Conservation (phyloP, 2,113 vertebrate genomes). For the Calyptomena viridis region DNA sequence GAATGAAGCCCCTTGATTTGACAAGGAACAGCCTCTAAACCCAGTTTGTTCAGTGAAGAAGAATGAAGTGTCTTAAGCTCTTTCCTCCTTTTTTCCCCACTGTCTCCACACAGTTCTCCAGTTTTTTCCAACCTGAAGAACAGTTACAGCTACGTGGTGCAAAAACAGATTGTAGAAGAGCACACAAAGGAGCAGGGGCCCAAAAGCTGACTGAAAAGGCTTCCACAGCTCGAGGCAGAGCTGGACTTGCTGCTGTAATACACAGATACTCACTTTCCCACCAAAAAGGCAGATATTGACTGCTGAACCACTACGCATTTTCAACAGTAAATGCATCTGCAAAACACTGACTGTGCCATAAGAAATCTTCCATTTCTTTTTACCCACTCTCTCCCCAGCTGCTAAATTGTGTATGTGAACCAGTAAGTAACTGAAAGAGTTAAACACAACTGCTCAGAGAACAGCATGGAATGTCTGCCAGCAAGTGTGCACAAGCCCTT, state of each 20-base stretch:
- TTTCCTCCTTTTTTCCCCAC: accelerated
- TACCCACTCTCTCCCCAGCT: accelerated
- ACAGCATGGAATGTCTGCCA: neutral
- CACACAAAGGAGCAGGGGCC: neutral
- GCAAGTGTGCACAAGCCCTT: neutral
- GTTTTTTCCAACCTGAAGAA: neutral
- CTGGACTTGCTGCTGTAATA: neutral
- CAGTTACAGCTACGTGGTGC: neutral
- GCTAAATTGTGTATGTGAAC: neutral
- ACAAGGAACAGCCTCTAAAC: neutral
- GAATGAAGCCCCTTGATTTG: neutral
- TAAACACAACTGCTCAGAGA: neutral
- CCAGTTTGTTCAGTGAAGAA: neutral
- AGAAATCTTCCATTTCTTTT: neutral
- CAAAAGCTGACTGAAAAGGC: neutral
- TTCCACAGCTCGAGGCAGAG: neutral
- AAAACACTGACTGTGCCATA: neutral
- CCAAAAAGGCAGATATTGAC: neutral
- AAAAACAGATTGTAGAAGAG: neutral
- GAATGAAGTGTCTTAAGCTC: neutral
- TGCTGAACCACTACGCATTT: neutral
- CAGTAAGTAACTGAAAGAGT: neutral
- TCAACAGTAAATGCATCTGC: neutral
- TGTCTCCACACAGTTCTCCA: accelerated
- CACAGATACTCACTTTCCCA: neutral